Evolutionary conservation across 64 coral and sea anemone genomes (phyloP), one percentile per base, ranked within the genome.

Genomic region (Catalaphyllia jardinei): DNA sequence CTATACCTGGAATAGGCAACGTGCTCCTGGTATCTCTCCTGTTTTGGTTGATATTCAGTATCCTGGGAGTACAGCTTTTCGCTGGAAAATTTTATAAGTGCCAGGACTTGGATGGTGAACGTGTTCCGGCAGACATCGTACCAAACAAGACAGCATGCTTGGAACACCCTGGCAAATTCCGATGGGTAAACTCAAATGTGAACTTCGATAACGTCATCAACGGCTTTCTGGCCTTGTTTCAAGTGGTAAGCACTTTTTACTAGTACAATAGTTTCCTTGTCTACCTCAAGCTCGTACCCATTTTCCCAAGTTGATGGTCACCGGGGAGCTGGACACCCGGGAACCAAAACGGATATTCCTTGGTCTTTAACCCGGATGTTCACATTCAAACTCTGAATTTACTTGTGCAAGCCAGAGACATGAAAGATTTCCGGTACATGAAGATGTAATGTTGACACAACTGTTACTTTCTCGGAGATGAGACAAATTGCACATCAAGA

Each of bases 181-280:
- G 92, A 31, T 96, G 95, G 95, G 61, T 87, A 24, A 96, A 96
- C 62, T 89, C 95, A 28, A 96, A 96, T 18, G 60, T 96, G 9
- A 96, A 96, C 76, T 96, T 96, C 49, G 95, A 96, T 86, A 93
- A 96, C 31, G 95, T 96, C 69, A 93, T 96, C 24, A 93, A 96
- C 57, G 95, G 95, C 6, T 96, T 96, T 57, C 54, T 96, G 9
- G 83, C 94, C 3, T 67, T 96, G 42, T 93, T 96, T 62, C 94
- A 96, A 91, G 94, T 96, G 27, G 94, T 96, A 88, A 63, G 90
- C 79, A 24, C 14, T 25, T 20, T 61, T 1, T 6, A 25, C 55
- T 8, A 7, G 54, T 52, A 29, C 54, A 1, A 10, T 73, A 2
- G 10, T 57, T 57, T 57, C 54, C 15, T 9, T 1, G 54, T 57